Base-by-base conservation (phyloP, 2,888 invertebrate genomes). In the Diaprepes abbreviatus region DNA sequence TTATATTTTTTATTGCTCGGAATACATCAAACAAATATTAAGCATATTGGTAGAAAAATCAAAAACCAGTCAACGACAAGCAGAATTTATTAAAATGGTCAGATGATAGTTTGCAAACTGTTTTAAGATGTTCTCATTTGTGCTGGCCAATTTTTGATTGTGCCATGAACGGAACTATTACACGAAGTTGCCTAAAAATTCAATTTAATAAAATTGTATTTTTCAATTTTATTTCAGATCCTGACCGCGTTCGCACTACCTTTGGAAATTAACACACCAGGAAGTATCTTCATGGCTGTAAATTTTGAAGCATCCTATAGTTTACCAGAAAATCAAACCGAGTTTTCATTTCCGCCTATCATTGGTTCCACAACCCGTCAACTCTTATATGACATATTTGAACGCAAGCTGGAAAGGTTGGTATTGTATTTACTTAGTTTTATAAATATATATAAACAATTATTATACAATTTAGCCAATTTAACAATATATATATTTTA, bases 241-340 rank as follows among this genome's bases (percentile, higher is more conserved):
- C 89, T 92, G 78, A 78, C 91, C 9, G 92, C 92, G 0, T 86
- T 92, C 70, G 91, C 92, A 0, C 86, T 92, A 36, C 92, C 93
- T 0, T 80, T 93, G 14, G 91, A 91, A 76, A 85, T 91, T 2
- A 89, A 90, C 0, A 88, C 90, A 72, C 89, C 89, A 74, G 75
- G 75, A 14, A 89, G 90, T 79, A 89, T 92, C 3, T 92, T 91
- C 76, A 84, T 92, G 59, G 91, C 92, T 0, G 91, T 91, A 79
- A 92, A 92, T 83, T 91, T 92, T 78, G 92, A 92, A 78, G 88
- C 90, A 0, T 90, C 89, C 79, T 93, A 91, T 83, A 83, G 81
- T 43, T 81, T 89, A 3, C 88, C 92, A 0, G 86, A 81, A 14
- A 91, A 91, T 77, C 86, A 80, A 38, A 81, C 82, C 0, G 63